Evolutionary conservation across 2,113 vertebrate genomes (phyloP).

Genomic region (Calidris pugnax): DNA sequence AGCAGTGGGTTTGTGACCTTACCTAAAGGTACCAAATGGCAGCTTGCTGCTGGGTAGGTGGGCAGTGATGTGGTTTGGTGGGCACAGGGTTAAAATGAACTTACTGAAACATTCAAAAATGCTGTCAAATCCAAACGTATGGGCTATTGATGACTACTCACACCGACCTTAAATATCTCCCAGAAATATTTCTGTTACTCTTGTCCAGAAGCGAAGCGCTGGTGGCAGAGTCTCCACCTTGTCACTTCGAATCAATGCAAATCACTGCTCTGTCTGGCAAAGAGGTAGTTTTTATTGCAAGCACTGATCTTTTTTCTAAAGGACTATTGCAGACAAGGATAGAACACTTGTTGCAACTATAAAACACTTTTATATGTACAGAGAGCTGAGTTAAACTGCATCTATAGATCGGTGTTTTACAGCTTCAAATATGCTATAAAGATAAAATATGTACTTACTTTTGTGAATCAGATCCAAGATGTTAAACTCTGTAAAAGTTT

Average conservation of each 20-base stretch:
- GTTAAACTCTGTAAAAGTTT: constrained; percentile 5
- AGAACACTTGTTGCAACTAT: background rate
- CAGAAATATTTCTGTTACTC: background rate
- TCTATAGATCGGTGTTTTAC: background rate
- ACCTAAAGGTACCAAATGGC: background rate
- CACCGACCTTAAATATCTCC: background rate
- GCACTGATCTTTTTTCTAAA: background rate
- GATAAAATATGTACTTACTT: background rate
- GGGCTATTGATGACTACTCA: background rate
- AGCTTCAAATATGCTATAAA: background rate
- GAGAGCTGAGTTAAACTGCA: background rate
- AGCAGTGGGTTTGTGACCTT: background rate
- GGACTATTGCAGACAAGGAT: background rate
- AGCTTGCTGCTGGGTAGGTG: background rate
- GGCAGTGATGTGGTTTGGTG: background rate
- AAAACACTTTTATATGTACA: constrained; percentile 3
- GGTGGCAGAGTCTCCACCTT: background rate
- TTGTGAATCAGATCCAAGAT: background rate
- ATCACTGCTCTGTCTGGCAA: background rate
- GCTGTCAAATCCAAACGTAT: background rate
- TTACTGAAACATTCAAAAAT: background rate
- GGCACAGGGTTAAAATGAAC: background rate
- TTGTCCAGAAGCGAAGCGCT: background rate
- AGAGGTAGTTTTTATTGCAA: background rate
- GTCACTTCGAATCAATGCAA: background rate